Conservation (phyloP, 64 coral and sea anemone species). For the Trachythela sp. region DNA sequence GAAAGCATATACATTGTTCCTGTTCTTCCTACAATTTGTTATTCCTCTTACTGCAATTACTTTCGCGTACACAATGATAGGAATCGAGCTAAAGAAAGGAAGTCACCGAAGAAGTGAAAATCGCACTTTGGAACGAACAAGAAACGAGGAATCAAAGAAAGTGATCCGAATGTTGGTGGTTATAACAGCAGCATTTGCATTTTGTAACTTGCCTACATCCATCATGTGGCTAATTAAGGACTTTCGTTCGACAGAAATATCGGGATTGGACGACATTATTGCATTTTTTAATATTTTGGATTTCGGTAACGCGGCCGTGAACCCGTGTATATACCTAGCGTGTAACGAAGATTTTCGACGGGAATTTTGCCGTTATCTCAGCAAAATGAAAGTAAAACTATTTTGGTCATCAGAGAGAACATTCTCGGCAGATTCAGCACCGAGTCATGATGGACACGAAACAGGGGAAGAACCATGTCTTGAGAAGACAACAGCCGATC, state of each 20-base stretch:
- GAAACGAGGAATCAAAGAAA: constrained; percentile 1
- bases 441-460: background rate
- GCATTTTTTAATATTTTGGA: constrained; percentile 9
- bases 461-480: background rate
- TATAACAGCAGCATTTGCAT: background rate
- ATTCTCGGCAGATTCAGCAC: background rate
- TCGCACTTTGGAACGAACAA: background rate
- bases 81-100: background rate
- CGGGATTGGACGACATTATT: background rate
- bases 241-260: background rate
- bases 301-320: background rate
- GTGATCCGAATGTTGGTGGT: background rate
- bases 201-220: background rate
- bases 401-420: background rate
- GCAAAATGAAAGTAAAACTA: constrained; percentile 7
- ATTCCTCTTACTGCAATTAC: constrained; percentile 12
- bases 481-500: background rate
- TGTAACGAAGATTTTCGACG: background rate
- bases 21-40: background rate
- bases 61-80: background rate
- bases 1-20: background rate
- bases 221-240: constrained; percentile 4
- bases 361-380: constrained; percentile 14
- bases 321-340: background rate
- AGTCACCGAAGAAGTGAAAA: background rate